Base-by-base conservation (phyloP, 1,140 invertebrate species). In the Zaprionus nigranus region DNA sequence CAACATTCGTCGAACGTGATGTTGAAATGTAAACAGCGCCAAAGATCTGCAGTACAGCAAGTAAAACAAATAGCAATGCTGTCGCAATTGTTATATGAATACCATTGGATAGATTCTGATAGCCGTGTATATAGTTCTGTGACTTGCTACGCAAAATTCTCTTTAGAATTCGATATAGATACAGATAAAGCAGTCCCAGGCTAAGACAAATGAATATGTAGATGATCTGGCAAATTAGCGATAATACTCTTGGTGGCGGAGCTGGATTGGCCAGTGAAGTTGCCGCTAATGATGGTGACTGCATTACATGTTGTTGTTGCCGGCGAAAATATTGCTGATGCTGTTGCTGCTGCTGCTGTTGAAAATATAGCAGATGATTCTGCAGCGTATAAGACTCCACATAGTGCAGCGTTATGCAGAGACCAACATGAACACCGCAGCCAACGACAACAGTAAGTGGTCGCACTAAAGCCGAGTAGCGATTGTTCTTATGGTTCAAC, bases 11-110 rank as follows among this genome's bases (percentile, higher is more conserved):
- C 7, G 79, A 75, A 92, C 75, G 94, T 92, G 54, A 94, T 57
- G 71, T 91, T 78, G 54, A 94, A 93, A 74, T 94, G 81, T 80
- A 95, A 93, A 91, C 94, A 92, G 91, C 91, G 0, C 96, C 97
- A 85, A 97, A 98, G 12, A 98, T 94, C 81, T 98, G 97, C 7
- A 98, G 94, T 1, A 95, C 94, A 6, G 96, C 97, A 93, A 97
- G 95, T 5, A 98, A 84, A 20, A 98, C 94, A 90, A 97, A 97
- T 13, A 98, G 92, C 62, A 98, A 93, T 1, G 97, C 96, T 0
- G 96, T 96, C 0, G 97, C 96, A 62, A 98, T 95, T 13, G 97
- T 98, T 36, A 98, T 96, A 68, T 97, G 96, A 36, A 98, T 97
- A 2, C 97, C 97, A 75, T 96, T 96, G 53, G 95, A 95, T 0